Conservation (phyloP, 2,797 vertebrate species). For the Gobionotothen gibberifrons region DNA sequence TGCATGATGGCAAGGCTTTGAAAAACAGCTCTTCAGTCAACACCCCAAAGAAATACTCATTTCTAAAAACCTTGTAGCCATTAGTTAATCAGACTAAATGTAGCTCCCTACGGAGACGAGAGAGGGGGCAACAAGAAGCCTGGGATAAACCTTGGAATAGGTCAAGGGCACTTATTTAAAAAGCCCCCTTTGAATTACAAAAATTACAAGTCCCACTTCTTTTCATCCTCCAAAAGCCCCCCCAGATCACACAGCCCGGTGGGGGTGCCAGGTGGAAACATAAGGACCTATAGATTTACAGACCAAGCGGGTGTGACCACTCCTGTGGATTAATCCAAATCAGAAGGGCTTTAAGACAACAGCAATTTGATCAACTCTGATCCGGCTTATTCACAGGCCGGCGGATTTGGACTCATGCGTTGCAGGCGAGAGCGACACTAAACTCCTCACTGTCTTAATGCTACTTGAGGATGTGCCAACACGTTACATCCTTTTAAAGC, state of each 20-base stretch:
- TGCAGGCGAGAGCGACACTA: constrained; percentile 28
- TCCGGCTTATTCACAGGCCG: constrained; percentile 69
- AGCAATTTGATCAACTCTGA: constrained; percentile 78
- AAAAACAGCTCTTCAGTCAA: constrained; percentile 77
- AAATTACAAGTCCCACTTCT: constrained; percentile 66
- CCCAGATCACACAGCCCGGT: constrained; percentile 63
- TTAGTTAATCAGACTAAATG: constrained; percentile 93
- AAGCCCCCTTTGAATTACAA: constrained; percentile 71
- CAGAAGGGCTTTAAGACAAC: constrained; percentile 70
- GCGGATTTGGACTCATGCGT: constrained; percentile 52
- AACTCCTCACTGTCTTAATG: constrained; percentile 33
- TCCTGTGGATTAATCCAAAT: constrained; percentile 79
- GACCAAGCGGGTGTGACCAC: constrained; percentile 60
- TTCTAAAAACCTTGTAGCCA: constrained; percentile 89
- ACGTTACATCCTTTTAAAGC: constrained; percentile 39
- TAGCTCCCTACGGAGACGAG: constrained; percentile 85
- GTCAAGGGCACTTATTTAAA: constrained; percentile 75
- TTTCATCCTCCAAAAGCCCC: constrained; percentile 79
- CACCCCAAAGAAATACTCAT: constrained; percentile 75
- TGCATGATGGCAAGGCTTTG: constrained; percentile 86
- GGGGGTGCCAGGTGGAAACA: constrained; percentile 65
- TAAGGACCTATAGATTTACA: constrained; percentile 70
- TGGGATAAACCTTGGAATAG: constrained; percentile 67
- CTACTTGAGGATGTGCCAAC: constrained; percentile 40
- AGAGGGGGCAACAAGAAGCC: constrained; percentile 75